Evolutionary conservation across 2,888 invertebrate species (phyloP).

Genomic region (Polia nebulosa): DNA sequence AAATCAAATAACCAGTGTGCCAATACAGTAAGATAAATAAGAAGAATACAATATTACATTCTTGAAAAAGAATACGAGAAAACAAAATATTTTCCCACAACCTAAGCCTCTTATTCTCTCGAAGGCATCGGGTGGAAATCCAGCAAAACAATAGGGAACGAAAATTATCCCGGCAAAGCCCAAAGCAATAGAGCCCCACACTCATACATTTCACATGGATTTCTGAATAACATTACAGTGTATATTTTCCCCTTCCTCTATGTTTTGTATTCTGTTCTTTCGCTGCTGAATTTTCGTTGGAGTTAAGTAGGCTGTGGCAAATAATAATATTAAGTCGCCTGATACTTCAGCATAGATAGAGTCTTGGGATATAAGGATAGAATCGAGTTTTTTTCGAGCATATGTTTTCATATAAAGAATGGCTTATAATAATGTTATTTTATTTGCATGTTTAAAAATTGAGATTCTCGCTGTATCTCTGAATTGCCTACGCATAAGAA

Average conservation of each 20-base stretch:
- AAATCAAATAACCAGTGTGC: slow-evolving; percentile 18
- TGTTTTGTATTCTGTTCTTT: slow-evolving; percentile 55
- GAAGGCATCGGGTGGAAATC: slow-evolving; percentile 69
- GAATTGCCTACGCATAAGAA: too few species aligned
- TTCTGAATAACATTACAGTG: slow-evolving; percentile 68
- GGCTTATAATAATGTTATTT: slow-evolving; percentile 1
- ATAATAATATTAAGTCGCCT: slow-evolving; percentile 37
- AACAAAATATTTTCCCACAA: slow-evolving; percentile 68
- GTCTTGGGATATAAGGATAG: slow-evolving; percentile 27
- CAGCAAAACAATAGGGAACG: slow-evolving; percentile 71
- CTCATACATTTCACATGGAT: slow-evolving; percentile 69
- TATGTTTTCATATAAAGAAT: slow-evolving; percentile 3
- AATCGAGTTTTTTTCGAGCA: neutral
- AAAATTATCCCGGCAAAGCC: slow-evolving; percentile 74
- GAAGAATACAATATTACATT: slow-evolving; percentile 48
- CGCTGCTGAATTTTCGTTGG: slow-evolving; percentile 17
- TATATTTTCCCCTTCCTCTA: slow-evolving; percentile 47
- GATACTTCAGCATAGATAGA: slow-evolving; percentile 26
- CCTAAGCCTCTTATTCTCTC: slow-evolving; percentile 72
- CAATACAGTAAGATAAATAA: slow-evolving; percentile 31
- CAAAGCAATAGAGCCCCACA: slow-evolving; percentile 67
- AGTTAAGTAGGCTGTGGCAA: slow-evolving; percentile 60
- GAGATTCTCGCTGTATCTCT: neutral
- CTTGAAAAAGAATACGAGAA: slow-evolving; percentile 49
- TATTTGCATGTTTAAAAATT: slow-evolving; percentile 20